Evolutionary conservation across 2,888 invertebrate genomes (phyloP).

Genomic region (Tortricodes alternella): DNA sequence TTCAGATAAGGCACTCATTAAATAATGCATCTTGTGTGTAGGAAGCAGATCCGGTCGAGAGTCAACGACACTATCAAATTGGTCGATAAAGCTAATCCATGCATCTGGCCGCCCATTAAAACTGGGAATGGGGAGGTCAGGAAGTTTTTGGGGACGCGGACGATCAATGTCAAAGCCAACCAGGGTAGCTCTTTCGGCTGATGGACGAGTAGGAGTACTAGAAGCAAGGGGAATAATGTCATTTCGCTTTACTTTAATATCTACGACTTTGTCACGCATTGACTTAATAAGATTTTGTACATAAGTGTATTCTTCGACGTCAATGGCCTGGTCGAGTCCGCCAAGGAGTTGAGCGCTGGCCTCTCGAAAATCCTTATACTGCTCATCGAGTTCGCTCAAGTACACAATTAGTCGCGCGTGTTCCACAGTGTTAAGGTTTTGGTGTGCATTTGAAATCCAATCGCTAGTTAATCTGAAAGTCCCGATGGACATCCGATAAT

Average conservation of each 20-base stretch:
- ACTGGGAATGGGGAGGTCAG: not conserved
- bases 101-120: not conserved
- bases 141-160: not conserved
- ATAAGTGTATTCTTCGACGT: not conserved
- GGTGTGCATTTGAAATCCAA: not conserved
- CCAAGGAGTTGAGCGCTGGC: not conserved
- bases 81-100: not conserved
- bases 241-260: not conserved
- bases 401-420: not conserved
- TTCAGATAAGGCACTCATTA: not conserved
- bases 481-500: not conserved
- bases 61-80: not conserved
- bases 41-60: not conserved
- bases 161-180: not conserved
- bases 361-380: not conserved
- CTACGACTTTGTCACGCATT: not conserved
- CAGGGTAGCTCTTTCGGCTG: not conserved
- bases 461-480: not conserved
- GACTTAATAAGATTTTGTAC: not conserved
- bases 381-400: not conserved
- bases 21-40: conserved; percentile 1
- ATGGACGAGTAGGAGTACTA: not conserved
- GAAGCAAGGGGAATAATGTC: not conserved
- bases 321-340: not conserved
- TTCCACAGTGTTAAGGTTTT: not conserved